Percentiles rank a stretch among this genome's conserved stretches.
Evolutionary conservation across 2,888 invertebrate genomes (phyloP).

Genomic region (Epistrophella euchroma): DNA sequence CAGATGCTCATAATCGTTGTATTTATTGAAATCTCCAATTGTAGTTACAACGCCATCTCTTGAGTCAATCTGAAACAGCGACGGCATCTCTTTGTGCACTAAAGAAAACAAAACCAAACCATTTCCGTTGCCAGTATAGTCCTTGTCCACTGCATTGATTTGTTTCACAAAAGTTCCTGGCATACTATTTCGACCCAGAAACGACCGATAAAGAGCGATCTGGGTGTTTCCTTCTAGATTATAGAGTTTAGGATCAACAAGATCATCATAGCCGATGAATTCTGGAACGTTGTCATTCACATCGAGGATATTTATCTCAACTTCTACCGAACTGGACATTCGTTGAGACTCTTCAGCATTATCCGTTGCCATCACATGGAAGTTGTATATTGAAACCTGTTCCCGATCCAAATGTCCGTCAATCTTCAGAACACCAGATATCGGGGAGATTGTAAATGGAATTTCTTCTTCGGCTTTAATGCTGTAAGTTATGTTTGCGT

Average conservation of each 20-base stretch:
- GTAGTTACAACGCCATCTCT: constrained; percentile 93
- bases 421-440: constrained; percentile 89
- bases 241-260: constrained; percentile 64
- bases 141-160: constrained; percentile 93
- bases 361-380: constrained; percentile 90
- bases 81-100: constrained; percentile 87
- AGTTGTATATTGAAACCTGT: constrained; percentile 87
- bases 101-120: constrained; percentile 92
- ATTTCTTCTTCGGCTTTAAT: constrained; percentile 85
- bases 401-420: constrained; percentile 92
- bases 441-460: constrained; percentile 89
- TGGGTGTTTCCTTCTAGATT: constrained; percentile 71
- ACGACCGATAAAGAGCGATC: constrained; percentile 91
- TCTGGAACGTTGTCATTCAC: constrained; percentile 93
- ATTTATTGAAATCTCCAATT: constrained; percentile 85
- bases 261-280: constrained; percentile 91
- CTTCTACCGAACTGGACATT: constrained; percentile 89
- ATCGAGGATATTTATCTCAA: constrained; percentile 92
- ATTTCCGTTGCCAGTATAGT: constrained; percentile 94
- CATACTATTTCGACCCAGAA: constrained; percentile 89
- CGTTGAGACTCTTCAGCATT: constrained; percentile 87
- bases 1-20: constrained; percentile 85
- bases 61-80: constrained; percentile 91
- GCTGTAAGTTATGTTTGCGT: constrained; percentile 90
- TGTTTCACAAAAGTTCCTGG: constrained; percentile 90